Percentiles rank a stretch among this genome's conserved stretches.
These are phyloP conservation scores for Macrotis lagotis DNA, from an alignment of 2,113 vertebrate species.

Conservation along the genomic window DNA sequence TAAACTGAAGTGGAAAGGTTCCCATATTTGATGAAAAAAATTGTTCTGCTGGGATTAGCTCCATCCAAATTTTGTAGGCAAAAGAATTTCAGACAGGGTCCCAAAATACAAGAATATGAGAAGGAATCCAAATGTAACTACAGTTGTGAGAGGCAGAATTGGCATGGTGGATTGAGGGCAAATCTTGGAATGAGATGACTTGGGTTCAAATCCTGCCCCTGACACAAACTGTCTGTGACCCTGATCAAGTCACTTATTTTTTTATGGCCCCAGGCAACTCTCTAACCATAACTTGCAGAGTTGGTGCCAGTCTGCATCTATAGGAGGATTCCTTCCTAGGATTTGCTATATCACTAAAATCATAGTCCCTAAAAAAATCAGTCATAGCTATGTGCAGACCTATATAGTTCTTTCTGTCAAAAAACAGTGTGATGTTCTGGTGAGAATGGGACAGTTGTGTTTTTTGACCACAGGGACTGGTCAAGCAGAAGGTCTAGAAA, in stretches of 20 bases:
- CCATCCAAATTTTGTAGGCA: not conserved
- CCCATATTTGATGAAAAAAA: not conserved
- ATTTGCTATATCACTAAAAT: not conserved
- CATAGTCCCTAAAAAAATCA: not conserved
- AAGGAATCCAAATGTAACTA: not conserved
- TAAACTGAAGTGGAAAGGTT: not conserved
- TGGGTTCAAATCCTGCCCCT: not conserved
- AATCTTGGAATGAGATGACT: not conserved
- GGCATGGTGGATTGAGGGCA: not conserved
- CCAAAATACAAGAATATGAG: not conserved
- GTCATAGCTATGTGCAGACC: not conserved
- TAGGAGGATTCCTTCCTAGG: not conserved
- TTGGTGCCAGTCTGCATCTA: not conserved
- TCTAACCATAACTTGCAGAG: not conserved
- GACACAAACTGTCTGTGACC: not conserved
- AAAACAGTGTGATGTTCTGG: not conserved
- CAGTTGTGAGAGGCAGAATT: not conserved
- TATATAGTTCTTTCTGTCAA: not conserved
- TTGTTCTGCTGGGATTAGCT: not conserved
- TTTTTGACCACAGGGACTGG: not conserved
- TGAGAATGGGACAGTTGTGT: not conserved
- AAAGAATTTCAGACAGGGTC: not conserved
- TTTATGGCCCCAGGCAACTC: not conserved
- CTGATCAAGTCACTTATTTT: not conserved
- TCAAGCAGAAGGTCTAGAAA: not conserved